Evolutionary conservation across 2,113 vertebrate species (phyloP).

Genomic region (Grantiella picta): DNA sequence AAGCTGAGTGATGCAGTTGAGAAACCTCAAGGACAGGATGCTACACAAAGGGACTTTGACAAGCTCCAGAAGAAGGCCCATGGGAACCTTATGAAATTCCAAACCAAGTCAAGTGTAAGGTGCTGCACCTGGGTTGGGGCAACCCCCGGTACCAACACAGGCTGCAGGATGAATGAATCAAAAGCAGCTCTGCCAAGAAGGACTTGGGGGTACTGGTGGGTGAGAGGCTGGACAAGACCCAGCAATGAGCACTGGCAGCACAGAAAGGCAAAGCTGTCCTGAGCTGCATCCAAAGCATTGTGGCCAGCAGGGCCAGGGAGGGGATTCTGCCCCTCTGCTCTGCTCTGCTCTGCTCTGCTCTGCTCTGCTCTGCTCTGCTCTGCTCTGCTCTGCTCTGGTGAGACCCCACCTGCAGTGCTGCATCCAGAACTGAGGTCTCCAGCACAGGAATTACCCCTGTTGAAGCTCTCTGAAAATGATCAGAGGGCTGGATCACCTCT

Average conservation of each 20-base stretch:
- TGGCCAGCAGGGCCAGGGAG: neutral
- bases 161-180: fast-evolving
- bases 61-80: neutral
- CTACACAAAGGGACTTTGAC: neutral
- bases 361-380: neutral
- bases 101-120: neutral
- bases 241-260: fast-evolving
- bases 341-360: neutral
- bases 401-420: neutral
- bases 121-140: neutral
- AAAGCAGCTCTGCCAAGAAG: fast-evolving
- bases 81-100: neutral
- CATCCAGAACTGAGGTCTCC: neutral
- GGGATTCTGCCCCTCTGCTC: neutral
- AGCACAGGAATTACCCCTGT: neutral
- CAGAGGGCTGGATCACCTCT: neutral
- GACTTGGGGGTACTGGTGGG: fast-evolving
- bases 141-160: neutral
- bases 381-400: neutral
- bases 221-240: neutral
- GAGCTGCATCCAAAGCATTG: neutral
- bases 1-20: neutral
- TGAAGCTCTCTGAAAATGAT: neutral
- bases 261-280: fast-evolving
- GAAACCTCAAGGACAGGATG: neutral